A percentile compares a stretch with the other conserved stretches of the same genome.
phyloP scores from a whole-genome alignment of 2,888 invertebrate genomes.

The Caenorhabditis sulstoni region DNA sequence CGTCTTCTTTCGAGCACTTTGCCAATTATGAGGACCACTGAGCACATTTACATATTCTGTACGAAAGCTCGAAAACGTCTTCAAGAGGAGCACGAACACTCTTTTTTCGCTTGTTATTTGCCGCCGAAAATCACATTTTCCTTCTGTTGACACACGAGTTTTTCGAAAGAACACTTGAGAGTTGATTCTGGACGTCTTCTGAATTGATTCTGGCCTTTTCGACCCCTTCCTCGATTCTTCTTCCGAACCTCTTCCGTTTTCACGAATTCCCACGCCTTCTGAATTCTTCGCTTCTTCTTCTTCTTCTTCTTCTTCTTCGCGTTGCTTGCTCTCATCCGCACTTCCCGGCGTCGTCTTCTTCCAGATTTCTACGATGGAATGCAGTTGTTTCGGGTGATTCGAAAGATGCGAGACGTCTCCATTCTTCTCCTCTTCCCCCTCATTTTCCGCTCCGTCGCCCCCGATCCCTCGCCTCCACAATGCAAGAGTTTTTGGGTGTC shows the following conservation, averaged over 20 bases:
- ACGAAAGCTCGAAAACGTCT: background rate
- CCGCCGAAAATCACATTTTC: slow-evolving; percentile 14
- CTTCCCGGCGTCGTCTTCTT: background rate
- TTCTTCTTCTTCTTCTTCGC: background rate
- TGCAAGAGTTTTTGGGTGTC: slow-evolving; percentile 66
- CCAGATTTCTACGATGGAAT: background rate
- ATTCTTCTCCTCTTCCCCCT: slow-evolving; percentile 22
- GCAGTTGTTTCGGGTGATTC: slow-evolving; percentile 26
- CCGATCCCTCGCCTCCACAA: slow-evolving; percentile 14
- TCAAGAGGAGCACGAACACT: no score
- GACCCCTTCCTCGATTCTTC: slow-evolving; percentile 17
- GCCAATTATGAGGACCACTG: slow-evolving; percentile 12
- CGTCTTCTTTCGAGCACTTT: slow-evolving; percentile 2
- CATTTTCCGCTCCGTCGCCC: slow-evolving; percentile 43
- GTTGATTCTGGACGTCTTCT: background rate
- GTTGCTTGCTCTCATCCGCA: background rate
- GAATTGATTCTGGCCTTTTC: no score
- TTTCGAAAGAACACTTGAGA: no score
- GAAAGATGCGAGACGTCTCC: slow-evolving; percentile 29
- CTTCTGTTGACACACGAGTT: slow-evolving; percentile 1
- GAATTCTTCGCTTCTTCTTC: no score
- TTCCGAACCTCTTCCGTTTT: no score
- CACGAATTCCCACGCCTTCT: no score
- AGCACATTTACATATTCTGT: background rate
- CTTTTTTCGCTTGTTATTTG: slow-evolving; percentile 5